These are phyloP conservation scores for Automeris io DNA, from an alignment of 2,888 invertebrate genomes.

Conservation along the genomic window DNA sequence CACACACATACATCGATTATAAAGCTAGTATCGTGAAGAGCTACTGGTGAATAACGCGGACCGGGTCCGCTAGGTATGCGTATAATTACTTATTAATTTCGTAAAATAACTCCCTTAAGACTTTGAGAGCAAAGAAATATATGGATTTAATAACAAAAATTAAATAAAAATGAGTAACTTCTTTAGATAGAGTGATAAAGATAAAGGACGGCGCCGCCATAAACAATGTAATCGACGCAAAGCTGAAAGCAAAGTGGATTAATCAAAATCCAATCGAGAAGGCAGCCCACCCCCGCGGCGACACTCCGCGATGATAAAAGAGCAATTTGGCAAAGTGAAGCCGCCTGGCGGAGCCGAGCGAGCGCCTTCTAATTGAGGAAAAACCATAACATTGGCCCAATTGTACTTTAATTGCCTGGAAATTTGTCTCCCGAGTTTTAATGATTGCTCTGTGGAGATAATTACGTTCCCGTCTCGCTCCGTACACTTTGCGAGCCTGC, in stretches of 20 bases:
- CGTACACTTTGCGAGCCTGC: too few species aligned
- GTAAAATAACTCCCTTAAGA: too few species aligned
- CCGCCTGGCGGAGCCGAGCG: not conserved
- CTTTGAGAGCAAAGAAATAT: too few species aligned
- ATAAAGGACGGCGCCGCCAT: not conserved
- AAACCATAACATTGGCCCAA: not conserved
- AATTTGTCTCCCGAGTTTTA: not conserved
- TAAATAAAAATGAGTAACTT: slow-evolving; percentile 15
- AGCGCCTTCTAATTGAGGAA: slow-evolving; percentile 1
- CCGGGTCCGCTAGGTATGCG: too few species aligned
- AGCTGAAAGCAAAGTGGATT: not conserved
- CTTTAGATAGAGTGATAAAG: slow-evolving; percentile 8
- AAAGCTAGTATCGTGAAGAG: too few species aligned
- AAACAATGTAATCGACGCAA: not conserved
- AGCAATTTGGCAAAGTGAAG: not conserved
- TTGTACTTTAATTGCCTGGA: not conserved
- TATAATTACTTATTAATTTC: too few species aligned
- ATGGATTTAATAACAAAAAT: slow-evolving; percentile 14
- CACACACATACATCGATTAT: slow-evolving; percentile 20
- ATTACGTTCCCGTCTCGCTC: not conserved
- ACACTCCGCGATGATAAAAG: not conserved
- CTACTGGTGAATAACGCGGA: too few species aligned
- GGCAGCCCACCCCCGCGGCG: not conserved
- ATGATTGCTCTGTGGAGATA: not conserved
- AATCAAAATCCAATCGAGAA: not conserved